phyloP scores from a whole-genome alignment of 2,888 invertebrate species.

The Tetrapedia diversipes region DNA sequence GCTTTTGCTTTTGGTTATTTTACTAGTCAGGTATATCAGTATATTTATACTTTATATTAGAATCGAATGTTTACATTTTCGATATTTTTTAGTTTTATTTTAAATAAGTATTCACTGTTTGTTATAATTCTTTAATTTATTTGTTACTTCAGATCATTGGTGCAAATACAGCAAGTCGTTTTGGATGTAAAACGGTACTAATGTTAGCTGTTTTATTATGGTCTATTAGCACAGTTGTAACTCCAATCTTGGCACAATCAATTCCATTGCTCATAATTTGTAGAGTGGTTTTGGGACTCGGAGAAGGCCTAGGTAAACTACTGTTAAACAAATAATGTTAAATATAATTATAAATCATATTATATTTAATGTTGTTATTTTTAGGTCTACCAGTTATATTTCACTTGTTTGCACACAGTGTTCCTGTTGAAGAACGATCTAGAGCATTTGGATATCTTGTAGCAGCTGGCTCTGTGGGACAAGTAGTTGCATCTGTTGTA shows the following conservation, averaged over 20 bases:
- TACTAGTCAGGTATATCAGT: constrained; percentile 86
- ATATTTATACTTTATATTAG: not conserved
- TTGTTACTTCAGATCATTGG: constrained; percentile 84
- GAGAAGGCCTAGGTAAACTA: constrained; percentile 88
- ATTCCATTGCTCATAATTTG: constrained; percentile 86
- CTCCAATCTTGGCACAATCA: constrained; percentile 88
- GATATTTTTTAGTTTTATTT: not conserved
- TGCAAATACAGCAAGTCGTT: constrained; percentile 87
- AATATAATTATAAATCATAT: not conserved
- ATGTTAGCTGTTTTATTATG: constrained; percentile 88
- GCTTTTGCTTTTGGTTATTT: constrained; percentile 91
- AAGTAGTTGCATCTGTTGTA: constrained; percentile 89
- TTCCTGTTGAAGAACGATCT: constrained; percentile 89
- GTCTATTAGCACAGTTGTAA: constrained; percentile 89
- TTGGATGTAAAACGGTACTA: constrained; percentile 88
- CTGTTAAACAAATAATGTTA: not conserved
- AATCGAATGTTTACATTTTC: no score
- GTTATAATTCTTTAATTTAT: constrained; percentile 23
- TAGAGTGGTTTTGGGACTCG: constrained; percentile 88
- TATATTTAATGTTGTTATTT: constrained; percentile 60
- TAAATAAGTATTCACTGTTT: not conserved
- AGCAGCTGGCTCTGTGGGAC: constrained; percentile 89
- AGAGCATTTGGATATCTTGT: constrained; percentile 89
- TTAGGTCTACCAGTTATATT: constrained; percentile 90
- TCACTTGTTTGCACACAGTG: constrained; percentile 89